Percentiles rank a stretch among this genome's conserved stretches.
Conservation (phyloP, 2,113 vertebrate genomes). For the Sula dactylatra region DNA sequence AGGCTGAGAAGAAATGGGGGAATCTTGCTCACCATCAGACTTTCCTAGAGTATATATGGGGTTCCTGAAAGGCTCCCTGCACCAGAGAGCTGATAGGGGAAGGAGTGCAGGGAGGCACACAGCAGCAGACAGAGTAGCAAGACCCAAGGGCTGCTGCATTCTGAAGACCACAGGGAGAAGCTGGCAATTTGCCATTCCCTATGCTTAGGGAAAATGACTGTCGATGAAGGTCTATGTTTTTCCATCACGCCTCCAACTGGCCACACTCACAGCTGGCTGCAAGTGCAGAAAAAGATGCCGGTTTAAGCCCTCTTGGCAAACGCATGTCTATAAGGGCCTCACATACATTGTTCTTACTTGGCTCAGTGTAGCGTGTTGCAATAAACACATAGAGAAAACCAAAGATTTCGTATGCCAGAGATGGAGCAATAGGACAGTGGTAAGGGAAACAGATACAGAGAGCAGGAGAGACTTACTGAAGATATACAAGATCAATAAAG, state of each 20-base stretch:
- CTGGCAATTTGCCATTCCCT: neutral
- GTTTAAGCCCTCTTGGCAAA: neutral
- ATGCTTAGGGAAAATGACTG: neutral
- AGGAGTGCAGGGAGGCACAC: neutral
- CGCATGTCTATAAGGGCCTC: neutral
- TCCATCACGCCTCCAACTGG: neutral
- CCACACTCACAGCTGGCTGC: neutral
- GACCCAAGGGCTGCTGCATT: neutral
- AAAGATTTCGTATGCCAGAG: neutral
- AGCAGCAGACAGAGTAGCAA: neutral
- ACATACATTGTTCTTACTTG: neutral
- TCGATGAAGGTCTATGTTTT: fast-evolving
- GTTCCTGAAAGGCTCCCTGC: neutral
- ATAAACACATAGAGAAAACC: neutral
- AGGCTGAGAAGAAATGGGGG: neutral
- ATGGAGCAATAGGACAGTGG: neutral
- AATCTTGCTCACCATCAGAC: neutral
- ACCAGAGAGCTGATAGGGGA: neutral
- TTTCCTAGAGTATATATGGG: neutral
- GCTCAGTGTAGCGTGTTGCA: neutral
- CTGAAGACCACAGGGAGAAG: neutral
- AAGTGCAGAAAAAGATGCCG: neutral
- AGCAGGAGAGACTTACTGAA: neutral
- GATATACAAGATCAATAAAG: neutral
- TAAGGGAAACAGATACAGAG: neutral